A percentile compares a stretch with the other conserved stretches of the same genome.
Evolutionary conservation across 2,888 invertebrate genomes (phyloP).

Genomic region (Troglohyphantes excavatus): DNA sequence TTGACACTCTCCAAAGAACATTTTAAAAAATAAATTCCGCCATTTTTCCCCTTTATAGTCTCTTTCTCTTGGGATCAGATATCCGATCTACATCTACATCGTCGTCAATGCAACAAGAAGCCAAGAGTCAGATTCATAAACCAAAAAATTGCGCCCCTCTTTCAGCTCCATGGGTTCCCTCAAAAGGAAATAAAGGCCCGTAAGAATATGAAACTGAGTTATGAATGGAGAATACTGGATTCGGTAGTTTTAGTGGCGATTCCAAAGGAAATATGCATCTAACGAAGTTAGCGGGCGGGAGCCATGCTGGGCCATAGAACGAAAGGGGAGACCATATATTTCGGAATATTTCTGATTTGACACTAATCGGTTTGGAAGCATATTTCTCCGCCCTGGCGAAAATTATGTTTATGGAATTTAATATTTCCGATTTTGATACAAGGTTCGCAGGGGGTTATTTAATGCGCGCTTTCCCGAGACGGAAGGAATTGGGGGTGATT

Average conservation of each 20-base stretch:
- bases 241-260: background rate
- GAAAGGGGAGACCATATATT: background rate
- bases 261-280: background rate
- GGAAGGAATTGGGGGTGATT: no score
- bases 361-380: background rate
- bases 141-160: constrained; percentile 32
- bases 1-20: no score
- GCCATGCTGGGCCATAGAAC: background rate
- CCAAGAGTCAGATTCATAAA: constrained; percentile 21
- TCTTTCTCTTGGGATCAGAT: no score
- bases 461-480: no score
- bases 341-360: background rate
- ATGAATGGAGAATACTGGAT: constrained; percentile 24
- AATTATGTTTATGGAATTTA: background rate
- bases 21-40: no score
- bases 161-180: constrained; percentile 23
- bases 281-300: background rate
- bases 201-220: constrained; percentile 55
- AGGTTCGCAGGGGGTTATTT: no score
- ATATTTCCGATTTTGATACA: constrained; percentile 1
- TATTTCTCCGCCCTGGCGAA: background rate
- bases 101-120: background rate
- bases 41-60: no score
- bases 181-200: constrained; percentile 26
- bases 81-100: no score